These are phyloP conservation scores for Percopsis omiscomaycus DNA, from an alignment of 2,797 vertebrate genomes.

Conservation along the genomic window DNA sequence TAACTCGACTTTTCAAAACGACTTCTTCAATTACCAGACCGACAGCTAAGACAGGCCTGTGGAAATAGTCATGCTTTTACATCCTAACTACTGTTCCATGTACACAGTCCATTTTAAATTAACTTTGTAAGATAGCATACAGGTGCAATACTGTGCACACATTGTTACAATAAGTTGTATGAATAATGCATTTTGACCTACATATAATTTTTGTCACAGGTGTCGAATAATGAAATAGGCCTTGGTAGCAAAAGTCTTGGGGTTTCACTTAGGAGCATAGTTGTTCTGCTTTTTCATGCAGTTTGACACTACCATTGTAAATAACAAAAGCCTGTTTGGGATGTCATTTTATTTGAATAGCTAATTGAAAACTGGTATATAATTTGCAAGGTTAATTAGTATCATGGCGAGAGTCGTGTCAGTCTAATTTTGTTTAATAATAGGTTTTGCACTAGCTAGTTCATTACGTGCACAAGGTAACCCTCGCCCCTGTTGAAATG, in stretches of 20 bases:
- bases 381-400: too few relatives aligned
- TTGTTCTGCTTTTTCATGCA: slow-evolving; percentile 17
- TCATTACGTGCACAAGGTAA: neutral
- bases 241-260: neutral
- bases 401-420: too few relatives aligned
- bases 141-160: slow-evolving; percentile 27
- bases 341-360: slow-evolving; percentile 22
- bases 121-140: slow-evolving; percentile 27
- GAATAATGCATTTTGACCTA: slow-evolving; percentile 55
- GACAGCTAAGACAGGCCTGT: slow-evolving; percentile 22
- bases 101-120: neutral
- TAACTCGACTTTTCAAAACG: slow-evolving; percentile 60
- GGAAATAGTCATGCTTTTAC: slow-evolving; percentile 56
- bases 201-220: slow-evolving; percentile 17
- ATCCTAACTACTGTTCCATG: slow-evolving; percentile 46
- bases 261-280: neutral
- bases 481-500: neutral
- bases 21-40: slow-evolving; percentile 60
- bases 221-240: slow-evolving; percentile 35
- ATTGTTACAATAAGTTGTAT: slow-evolving; percentile 24
- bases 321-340: slow-evolving; percentile 31
- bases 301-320: slow-evolving; percentile 8
- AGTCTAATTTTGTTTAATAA: too few relatives aligned
- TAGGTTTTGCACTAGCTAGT: neutral
- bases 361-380: neutral